Base-by-base conservation (phyloP, 1,140 invertebrate species). In the Drosophila littoralis region DNA sequence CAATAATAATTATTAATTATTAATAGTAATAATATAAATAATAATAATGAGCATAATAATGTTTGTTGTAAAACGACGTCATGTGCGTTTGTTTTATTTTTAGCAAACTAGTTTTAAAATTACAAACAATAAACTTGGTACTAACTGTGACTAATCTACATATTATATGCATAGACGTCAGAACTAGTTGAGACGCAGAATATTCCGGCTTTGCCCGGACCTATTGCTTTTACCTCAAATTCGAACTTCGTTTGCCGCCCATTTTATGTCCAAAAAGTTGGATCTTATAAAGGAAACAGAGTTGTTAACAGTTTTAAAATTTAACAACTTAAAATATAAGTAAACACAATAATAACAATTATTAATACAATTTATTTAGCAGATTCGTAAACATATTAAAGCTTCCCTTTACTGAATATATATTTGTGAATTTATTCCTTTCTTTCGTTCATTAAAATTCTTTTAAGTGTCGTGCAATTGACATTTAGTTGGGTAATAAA, bases 401-500 rank as follows among this genome's bases (percentile, higher is more conserved):
- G 43, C 48, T 52, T 64, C 36, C 3, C 35, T 1, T 57, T 38
- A 1, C 33, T 13, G 22, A 15, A 52, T 12, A 52, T 55, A 36
- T 22, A 22, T 10, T 6, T 38, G 10, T 33, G 40, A 7, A 8
- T 22, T 52, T 13, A 6, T 5, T 38, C 22, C 7, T 12, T 36
- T 48, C 40, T 32, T 38, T 48, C 32, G 54, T 42, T 32, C 22
- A 55, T 40, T 52, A 51, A 12, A 33, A 38, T 17, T 54, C 46
- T 45, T 38, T 70, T 46, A 48, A 71, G 55, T 65, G 35, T 57
- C 51, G 51, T 33, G 33, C 51, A 67, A 55, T 57, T 64, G 42
- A 15, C 51, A 55, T 42, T 65, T 57, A 48, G 55, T 15, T 71
- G 68, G 65, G 15, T 58, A 57, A 71, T 48, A 42, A 46, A 45